These are phyloP conservation scores for Heliconius congener DNA, from an alignment of 1,140 invertebrate species.

Conservation along the genomic window DNA sequence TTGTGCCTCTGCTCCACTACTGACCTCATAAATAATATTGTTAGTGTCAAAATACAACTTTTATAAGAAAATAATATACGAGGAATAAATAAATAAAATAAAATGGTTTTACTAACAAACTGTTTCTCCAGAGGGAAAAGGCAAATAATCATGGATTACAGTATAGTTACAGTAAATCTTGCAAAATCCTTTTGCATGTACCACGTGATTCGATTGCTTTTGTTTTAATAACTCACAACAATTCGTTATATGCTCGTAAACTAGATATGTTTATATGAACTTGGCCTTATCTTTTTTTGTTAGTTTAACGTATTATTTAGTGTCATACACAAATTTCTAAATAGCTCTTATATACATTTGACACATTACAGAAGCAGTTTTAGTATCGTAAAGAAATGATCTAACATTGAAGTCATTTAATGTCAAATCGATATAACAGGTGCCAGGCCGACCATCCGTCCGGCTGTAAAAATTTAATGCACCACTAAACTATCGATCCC, in stretches of 20 bases:
- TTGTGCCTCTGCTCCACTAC: no score
- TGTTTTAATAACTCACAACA: not conserved
- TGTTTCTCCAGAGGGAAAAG: not conserved
- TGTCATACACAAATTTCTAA: not conserved
- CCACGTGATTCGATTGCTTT: not conserved
- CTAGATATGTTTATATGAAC: not conserved
- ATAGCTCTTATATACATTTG: not conserved
- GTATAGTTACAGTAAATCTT: conserved; percentile 16
- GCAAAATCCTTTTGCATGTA: not conserved
- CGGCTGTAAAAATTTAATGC: conserved; percentile 69
- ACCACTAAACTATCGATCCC: conserved; percentile 58
- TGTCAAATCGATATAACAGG: conserved; percentile 60
- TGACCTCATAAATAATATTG: not conserved
- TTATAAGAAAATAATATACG: not conserved
- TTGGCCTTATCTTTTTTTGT: no score
- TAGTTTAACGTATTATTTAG: no score
- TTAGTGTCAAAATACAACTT: not conserved
- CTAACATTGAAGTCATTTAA: conserved; percentile 40
- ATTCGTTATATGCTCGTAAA: not conserved
- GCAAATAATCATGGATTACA: conserved; percentile 21
- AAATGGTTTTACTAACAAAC: conserved; percentile 3
- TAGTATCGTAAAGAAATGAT: not conserved
- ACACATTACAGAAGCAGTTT: no score
- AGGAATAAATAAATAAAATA: not conserved
- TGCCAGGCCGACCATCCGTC: conserved; percentile 44